Conservation (phyloP, 2,113 vertebrate genomes). For the Morone chrysops region DNA sequence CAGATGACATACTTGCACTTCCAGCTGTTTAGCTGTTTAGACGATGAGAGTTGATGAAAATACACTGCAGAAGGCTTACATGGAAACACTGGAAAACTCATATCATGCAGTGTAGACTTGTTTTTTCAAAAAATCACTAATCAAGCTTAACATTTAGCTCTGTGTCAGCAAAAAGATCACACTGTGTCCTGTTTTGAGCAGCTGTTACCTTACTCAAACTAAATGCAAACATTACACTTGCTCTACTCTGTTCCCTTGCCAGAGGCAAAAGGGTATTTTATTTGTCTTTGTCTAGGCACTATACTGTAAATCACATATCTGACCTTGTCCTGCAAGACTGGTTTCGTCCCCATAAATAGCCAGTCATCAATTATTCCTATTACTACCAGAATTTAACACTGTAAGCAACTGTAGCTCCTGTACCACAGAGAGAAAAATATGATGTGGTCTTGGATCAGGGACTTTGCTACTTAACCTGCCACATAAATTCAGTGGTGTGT, state of each 20-base stretch:
- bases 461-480: conserved; percentile 42
- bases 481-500: conserved; percentile 40
- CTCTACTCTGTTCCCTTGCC: not conserved
- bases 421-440: conserved; percentile 51
- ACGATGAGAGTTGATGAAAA: conserved; percentile 9
- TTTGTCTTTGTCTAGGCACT: not conserved
- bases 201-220: conserved; percentile 10
- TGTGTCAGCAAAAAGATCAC: not conserved
- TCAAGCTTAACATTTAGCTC: conserved; percentile 37
- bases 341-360: conserved; percentile 50
- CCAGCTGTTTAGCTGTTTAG: conserved; percentile 21
- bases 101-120: not conserved
- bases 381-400: conserved; percentile 31
- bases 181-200: conserved; percentile 10
- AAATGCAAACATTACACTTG: conserved; percentile 31
- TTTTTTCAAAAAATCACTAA: conserved; percentile 5
- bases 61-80: not conserved
- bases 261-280: not conserved
- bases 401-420: conserved; percentile 21
- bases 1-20: conserved; percentile 22
- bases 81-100: not conserved
- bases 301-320: conserved; percentile 48
- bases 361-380: conserved; percentile 52
- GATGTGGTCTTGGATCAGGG: not conserved
- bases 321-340: conserved; percentile 62